Conservation (phyloP, 1,140 invertebrate species). For the Ips nitidus region DNA sequence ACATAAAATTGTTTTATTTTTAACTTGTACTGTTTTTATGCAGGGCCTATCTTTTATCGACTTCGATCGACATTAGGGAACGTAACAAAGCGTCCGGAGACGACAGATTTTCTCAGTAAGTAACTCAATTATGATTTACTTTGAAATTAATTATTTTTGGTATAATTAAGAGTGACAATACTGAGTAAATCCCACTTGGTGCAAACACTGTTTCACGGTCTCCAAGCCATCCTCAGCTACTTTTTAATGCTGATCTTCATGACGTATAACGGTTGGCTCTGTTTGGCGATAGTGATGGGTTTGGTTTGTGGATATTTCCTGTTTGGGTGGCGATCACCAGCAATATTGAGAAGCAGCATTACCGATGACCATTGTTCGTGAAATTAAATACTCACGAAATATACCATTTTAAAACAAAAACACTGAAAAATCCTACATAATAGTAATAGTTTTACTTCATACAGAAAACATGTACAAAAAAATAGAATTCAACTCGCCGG, state of each 20-base stretch:
- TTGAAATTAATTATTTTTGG: constrained; percentile 6
- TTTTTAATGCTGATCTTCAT: constrained; percentile 97
- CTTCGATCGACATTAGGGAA: constrained; percentile 11
- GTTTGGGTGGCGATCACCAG: constrained; percentile 90
- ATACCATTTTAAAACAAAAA: neutral
- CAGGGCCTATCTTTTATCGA: constrained; percentile 10
- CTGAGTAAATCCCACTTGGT: constrained; percentile 73
- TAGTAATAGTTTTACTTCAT: too few relatives aligned
- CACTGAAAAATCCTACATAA: neutral
- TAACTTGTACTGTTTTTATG: neutral
- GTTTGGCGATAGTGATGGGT: constrained; percentile 83
- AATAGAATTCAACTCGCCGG: too few relatives aligned
- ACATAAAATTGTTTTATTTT: neutral
- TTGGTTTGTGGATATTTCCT: constrained; percentile 89
- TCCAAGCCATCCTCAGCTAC: constrained; percentile 89
- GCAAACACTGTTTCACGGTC: constrained; percentile 85
- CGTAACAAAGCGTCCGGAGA: constrained; percentile 22
- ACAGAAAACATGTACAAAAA: too few relatives aligned
- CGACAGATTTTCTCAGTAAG: constrained; percentile 29
- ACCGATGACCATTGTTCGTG: constrained; percentile 22
- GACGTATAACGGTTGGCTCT: constrained; percentile 97
- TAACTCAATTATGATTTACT: neutral
- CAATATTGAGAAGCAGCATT: neutral
- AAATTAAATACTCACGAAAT: neutral
- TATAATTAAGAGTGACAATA: constrained; percentile 70